Evolutionary conservation across 2,888 invertebrate genomes (phyloP).

Genomic region (Nemurella pictetii): DNA sequence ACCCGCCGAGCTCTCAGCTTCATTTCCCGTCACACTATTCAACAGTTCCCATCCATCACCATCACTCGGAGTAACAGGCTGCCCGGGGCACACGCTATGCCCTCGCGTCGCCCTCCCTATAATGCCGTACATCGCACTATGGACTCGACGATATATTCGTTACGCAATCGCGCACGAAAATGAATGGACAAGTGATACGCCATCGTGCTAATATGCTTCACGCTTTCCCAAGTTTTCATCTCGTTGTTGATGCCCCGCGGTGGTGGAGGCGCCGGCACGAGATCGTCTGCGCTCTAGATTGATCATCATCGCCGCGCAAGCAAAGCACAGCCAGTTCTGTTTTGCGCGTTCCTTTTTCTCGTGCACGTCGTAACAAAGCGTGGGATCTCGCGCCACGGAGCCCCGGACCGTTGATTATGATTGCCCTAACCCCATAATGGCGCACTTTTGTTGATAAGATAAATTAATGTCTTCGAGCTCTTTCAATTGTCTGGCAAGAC

Average conservation of each 20-base stretch:
- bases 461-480: neutral
- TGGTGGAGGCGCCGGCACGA: neutral
- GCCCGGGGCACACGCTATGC: neutral
- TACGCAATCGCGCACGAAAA: neutral
- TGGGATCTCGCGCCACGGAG: neutral
- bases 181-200: neutral
- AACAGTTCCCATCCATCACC: constrained; percentile 33
- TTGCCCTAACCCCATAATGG: neutral
- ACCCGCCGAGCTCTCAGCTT: constrained; percentile 19
- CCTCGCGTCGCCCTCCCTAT: neutral
- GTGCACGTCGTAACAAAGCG: neutral
- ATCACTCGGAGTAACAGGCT: neutral
- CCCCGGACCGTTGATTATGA: neutral
- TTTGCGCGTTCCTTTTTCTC: neutral
- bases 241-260: neutral
- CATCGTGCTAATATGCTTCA: neutral
- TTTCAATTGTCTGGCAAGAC: neutral
- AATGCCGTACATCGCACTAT: neutral
- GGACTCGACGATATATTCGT: neutral
- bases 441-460: neutral
- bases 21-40: constrained; percentile 36
- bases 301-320: neutral
- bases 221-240: neutral
- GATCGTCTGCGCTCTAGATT: neutral
- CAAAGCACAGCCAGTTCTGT: neutral